Evolutionary conservation across 2,888 invertebrate genomes (phyloP).

Genomic region (Melipona beecheii): DNA sequence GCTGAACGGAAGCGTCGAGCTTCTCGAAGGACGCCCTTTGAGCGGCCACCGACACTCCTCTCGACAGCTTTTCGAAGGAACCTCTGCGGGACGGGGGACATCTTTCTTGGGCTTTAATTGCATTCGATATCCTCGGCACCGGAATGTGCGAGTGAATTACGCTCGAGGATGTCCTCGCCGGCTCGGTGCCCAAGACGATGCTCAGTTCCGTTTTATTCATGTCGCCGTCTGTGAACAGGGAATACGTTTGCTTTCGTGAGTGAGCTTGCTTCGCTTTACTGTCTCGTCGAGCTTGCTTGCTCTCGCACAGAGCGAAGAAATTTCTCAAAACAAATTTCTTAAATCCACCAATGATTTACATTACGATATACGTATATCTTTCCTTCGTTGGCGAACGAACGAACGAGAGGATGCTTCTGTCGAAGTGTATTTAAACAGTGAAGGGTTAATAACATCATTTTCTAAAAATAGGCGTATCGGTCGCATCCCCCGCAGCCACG

Average conservation of each 20-base stretch:
- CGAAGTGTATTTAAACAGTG: constrained; percentile 39
- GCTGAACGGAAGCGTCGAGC: constrained; percentile 74
- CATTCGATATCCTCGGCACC: constrained; percentile 75
- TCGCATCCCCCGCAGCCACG: constrained; percentile 49
- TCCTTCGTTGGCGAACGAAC: background rate
- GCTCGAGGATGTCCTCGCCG: constrained; percentile 66
- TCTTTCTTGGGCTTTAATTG: constrained; percentile 73
- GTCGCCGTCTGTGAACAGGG: constrained; percentile 37
- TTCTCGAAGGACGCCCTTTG: constrained; percentile 81
- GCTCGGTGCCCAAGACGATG: constrained; percentile 71
- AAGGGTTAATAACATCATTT: constrained; percentile 78
- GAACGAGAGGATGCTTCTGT: constrained; percentile 21
- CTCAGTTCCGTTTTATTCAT: constrained; percentile 80
- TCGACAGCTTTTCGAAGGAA: constrained; percentile 73
- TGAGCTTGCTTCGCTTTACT: background rate
- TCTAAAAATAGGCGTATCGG: constrained; percentile 77
- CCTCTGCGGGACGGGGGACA: constrained; percentile 71
- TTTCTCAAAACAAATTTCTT: too few relatives aligned
- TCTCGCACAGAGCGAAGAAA: background rate
- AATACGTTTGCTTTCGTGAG: background rate
- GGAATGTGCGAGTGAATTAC: constrained; percentile 81
- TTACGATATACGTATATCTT: fast-evolving
- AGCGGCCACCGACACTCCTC: constrained; percentile 79
- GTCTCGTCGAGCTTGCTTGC: background rate
- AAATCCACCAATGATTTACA: background rate